phyloP scores from a whole-genome alignment of 2,797 vertebrate species.

The Poeciliopsis gracilis region DNA sequence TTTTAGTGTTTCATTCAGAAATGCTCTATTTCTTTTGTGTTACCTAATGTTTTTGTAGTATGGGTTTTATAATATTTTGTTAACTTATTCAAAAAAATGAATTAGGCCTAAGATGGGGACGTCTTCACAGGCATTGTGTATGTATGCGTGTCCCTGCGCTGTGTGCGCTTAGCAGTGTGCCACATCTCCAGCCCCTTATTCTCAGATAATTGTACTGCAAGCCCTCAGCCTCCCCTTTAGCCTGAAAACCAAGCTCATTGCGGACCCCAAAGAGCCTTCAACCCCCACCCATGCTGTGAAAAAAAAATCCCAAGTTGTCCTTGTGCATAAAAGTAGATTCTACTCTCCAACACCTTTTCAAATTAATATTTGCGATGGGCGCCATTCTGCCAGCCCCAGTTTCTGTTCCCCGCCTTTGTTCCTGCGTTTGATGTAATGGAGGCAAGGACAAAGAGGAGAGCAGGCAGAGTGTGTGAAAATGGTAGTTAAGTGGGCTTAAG shows the following conservation, averaged over 20 bases:
- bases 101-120: constrained; percentile 65
- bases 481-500: constrained; percentile 99
- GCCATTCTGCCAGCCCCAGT: constrained; percentile 97
- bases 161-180: constrained; percentile 88
- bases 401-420: constrained; percentile 99
- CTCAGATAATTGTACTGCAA: constrained; percentile 99
- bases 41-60: constrained; percentile 6
- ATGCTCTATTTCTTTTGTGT: background rate
- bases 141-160: constrained; percentile 50
- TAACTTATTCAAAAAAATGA: constrained; percentile 59
- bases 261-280: constrained; percentile 88
- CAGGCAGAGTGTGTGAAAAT: constrained; percentile 99
- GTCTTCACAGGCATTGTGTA: constrained; percentile 62
- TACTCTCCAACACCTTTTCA: constrained; percentile 99
- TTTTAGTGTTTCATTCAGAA: background rate
- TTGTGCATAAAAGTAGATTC: constrained; percentile 99
- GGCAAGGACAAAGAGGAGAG: constrained; percentile 99
- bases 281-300: constrained; percentile 70
- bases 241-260: constrained; percentile 99
- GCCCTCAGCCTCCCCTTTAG: constrained; percentile 96
- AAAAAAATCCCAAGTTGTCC: constrained; percentile 99
- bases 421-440: constrained; percentile 99
- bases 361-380: constrained; percentile 99
- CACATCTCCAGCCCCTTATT: constrained; percentile 96
- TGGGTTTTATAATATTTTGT: constrained; percentile 55